Evolutionary conservation across 2,113 vertebrate genomes (phyloP), one percentile per base, ranked within the genome.

Genomic region (Thalassarche chlororhynchos): DNA sequence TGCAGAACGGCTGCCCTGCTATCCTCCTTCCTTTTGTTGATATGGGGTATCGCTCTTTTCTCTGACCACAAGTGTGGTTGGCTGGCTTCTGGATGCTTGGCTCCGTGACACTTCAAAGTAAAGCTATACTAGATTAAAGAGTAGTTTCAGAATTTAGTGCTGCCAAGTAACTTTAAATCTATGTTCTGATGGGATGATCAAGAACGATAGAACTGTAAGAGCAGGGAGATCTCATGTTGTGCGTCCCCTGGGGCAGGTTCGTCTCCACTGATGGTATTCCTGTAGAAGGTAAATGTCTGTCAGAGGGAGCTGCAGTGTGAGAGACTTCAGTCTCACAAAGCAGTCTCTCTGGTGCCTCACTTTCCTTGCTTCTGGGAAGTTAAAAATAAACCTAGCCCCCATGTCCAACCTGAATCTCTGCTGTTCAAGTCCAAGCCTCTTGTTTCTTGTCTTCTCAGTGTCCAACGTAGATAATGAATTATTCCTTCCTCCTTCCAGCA

Each of bases 401-500:
- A 19, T 34, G 26, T 40, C 55, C 44, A 75, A 19, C 32, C 38
- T 55, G 51, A 78, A 49, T 86, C 34, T 72, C 21, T 12, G 5
- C n/a, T 47, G n/a, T 71, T 86, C 16, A 32, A 36, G 36, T 74
- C 46, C 23, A 26, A 47, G 36, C 36, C 38, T 90, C 9, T 86
- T 86, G 52, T 60, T 94, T 75, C 60, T 86, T 91, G 21, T 90
- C 51, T 77, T 91, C 3, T 21, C 14, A 12, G 8, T 20, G 34
- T 36, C 28, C 51, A 21, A 0, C 0, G 0, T 24, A 61, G 46
- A 4, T 36, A 44, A 81, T 3, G 1, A 84, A 42, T 86, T 80
- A 81, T 36, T 92, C 57, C 36, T 87, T 60, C 38, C 40, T 88
- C 58, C 34, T 92, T 75, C 20, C 6, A 51, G 17, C 32, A 21